phyloP scores from a whole-genome alignment of 1,140 invertebrate genomes.

The Meloidogyne hapla region DNA sequence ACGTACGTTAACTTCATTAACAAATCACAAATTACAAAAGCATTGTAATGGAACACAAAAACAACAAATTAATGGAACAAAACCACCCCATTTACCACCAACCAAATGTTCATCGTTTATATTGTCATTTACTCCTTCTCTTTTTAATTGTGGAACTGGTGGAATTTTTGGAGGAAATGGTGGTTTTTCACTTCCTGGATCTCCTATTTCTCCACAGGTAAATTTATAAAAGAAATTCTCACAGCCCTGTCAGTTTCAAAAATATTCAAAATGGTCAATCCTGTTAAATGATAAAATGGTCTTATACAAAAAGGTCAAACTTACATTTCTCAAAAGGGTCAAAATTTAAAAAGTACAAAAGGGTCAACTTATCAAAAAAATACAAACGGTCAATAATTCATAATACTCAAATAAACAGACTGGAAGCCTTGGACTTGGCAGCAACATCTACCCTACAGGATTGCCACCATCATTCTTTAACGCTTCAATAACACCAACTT shows the following conservation, averaged over 20 bases:
- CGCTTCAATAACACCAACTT: not conserved
- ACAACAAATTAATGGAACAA: not conserved
- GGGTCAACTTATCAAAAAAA: no score
- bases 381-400: no score
- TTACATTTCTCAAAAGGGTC: no score
- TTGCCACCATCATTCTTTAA: not conserved
- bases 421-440: not conserved
- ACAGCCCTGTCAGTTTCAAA: no score
- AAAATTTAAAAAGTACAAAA: no score
- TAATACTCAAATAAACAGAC: not conserved
- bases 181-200: not conserved
- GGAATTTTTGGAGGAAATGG: not conserved
- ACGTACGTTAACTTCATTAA: slow-evolving; percentile 28
- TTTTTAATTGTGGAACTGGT: not conserved
- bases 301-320: no score
- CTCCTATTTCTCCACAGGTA: not conserved
- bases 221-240: not conserved
- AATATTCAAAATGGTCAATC: no score
- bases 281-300: no score
- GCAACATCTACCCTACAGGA: slow-evolving; percentile 7
- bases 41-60: not conserved
- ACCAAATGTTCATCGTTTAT: slow-evolving; percentile 1
- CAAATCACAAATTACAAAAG: slow-evolving; percentile 39
- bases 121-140: not conserved
- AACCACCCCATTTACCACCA: not conserved